Base-by-base conservation (phyloP, 30 jellyfish, hydroid and myxozoan genomes). In the Aurelia sp. region DNA sequence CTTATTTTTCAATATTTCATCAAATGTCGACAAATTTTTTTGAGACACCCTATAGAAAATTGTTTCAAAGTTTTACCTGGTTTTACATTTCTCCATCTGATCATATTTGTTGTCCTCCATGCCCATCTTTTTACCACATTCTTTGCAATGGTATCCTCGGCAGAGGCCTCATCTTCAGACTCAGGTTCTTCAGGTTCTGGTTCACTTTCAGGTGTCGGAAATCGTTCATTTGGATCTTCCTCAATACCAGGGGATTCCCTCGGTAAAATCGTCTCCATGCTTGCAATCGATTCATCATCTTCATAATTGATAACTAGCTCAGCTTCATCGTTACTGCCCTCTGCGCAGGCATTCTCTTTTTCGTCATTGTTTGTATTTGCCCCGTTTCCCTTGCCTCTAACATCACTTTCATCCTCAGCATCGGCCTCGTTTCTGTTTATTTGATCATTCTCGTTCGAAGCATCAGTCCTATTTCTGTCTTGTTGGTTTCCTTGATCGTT, bases 171-270 rank as follows among this genome's bases (percentile, higher is more conserved):
- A 20, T 6, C 37, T 71, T 71, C 76, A 33, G 81, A 21, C 40
- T 59, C 87, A 18, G 82, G 58, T 22, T 27, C 61, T 69, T 69
- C 79, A 4, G 59, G 23, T 61, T 84, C 87, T 9, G 84, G 51
- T 60, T 71, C 87, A 40, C 73, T 55, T 17, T 71, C 87, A 13
- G 93, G 93, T 23, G 87, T 71, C 4, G 76, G 76, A 61, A 63
- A 72, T 50, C 87, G 73, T 41, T 62, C 75, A 27, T 50, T 57
- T 11, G 58, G 37, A 13, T 40, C 81, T 18, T 53, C 79, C 30
- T 37, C 82, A 23, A 65, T 18, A 60, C 33, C 11, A 4, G 84
- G 79, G n/a, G 93, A 71, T 16, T 84, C 93, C 33, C 69, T 37
- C 33, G 93, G 87, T 23, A 64, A 48, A 23, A 71, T 63, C 16